Base-by-base conservation (phyloP, 2,888 invertebrate genomes). In the Taphrorychus bicolor region DNA sequence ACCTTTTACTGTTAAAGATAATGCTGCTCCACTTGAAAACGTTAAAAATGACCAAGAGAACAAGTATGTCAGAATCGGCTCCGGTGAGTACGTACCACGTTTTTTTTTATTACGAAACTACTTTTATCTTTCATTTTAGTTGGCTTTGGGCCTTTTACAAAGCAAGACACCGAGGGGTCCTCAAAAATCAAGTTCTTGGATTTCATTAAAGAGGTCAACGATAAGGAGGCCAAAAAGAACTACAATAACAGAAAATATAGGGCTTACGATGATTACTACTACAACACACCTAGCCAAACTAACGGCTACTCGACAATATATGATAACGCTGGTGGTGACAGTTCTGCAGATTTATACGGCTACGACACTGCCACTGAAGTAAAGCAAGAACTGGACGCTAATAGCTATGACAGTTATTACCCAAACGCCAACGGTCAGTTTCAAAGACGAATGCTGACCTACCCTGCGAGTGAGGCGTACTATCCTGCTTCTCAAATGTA, bases 401-500 rank as follows among this genome's bases (percentile, higher is more conserved):
- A 32, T 3, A 49, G 21, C 18, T 57, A 63, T 19, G 57, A 11
- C 45, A 45, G 14, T 16, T 32, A 32, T 11, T 32, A 32, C 2
- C 84, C 85, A 65, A 73, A 81, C 42, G 86, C 86, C 67, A 75
- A 79, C 18, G 81, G 84, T 2, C 88, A 87, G 70, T 87, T 90
- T 53, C 91, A 91, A 76, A 85, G 91, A 59, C 84, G 92, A 63
- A 91, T 91, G 89, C 81, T 92, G 2, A 88, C 90, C 66, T 87
- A 88, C 75, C 88, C 89, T 0, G 89, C 89, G 17, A 80, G 80
- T 17, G 86, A 87, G 71, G 83, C 84, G 0, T 85, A 84, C 58
- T 91, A 89, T 74, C 90, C 90, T 0, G 87, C 87, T 71, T 91
- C 90, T 0, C 82, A 85, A 11, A 80, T 89, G 76, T 91, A 91